Base-by-base conservation (phyloP, 2,797 vertebrate species). In the Peromyscus eremicus region DNA sequence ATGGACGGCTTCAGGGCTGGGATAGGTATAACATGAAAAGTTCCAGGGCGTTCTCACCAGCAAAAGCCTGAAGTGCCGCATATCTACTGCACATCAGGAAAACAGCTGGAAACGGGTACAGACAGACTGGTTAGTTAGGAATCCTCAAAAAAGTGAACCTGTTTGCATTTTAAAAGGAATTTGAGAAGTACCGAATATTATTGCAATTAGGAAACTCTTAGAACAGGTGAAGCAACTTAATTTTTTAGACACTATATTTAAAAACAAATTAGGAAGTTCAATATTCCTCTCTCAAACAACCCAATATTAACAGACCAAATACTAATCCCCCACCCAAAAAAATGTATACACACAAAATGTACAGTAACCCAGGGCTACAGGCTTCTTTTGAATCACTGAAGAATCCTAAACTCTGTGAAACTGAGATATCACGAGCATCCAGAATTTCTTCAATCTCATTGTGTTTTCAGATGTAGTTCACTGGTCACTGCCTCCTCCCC, bases 401-500 rank as follows among this genome's bases (percentile, higher is more conserved):
- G n/a, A 81, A 83, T 87, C 27, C 60, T 79, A 93, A 87, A 90
- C 1, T 82, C 7, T 43, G 13, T 76, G 32, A 95, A 92, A 70
- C 46, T 32, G 57, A 94, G 87, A 64, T n/a, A 21, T 83, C 68
- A 37, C 19, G 73, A 76, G 19, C 11, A 92, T 83, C 89, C 62
- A 83, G 57, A 83, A 82, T 79, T 93, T 81, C 60, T 96, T 95
- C 68, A 79, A 11, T 86, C 91, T 85, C 86, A 86, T 82, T 40
- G 84, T 27, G 68, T 93, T 71, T n/a, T 93, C 68, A 82, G 64
- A 89, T 5, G 29, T 40, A 76, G 46, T 79, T 79, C 83, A 29
- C n/a, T 43, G 81, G 62, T 34, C 21, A 55, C 27, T 70, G 9
- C 5, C 21, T 23, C 64, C 37, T 10, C 49, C 43, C 40, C 43